Conservation (phyloP, 2,113 vertebrate species). For the Okapia johnstoni region DNA sequence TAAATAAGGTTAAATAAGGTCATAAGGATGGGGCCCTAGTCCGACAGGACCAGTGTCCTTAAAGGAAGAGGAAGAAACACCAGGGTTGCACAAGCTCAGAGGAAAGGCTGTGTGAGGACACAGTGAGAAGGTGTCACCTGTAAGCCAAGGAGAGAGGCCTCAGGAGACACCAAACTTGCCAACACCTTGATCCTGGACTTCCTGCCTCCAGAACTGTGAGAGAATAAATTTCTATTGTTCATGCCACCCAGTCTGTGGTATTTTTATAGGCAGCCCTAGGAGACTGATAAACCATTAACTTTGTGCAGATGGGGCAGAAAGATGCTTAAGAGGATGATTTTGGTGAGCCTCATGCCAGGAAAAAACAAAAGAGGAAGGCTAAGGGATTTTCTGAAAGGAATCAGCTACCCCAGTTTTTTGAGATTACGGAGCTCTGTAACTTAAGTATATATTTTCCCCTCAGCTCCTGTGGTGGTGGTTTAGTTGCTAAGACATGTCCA, state of each 20-base stretch:
- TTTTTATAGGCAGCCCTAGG: neutral
- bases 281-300: neutral
- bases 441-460: neutral
- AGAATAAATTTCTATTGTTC: neutral
- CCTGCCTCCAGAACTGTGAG: neutral
- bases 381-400: neutral
- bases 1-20: neutral
- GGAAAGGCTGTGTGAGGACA: too few species aligned
- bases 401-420: neutral
- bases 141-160: neutral
- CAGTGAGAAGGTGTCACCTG: neutral
- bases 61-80: neutral
- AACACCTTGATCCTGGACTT: neutral
- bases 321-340: neutral
- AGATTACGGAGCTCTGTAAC: neutral
- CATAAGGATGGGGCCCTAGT: neutral
- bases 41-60: neutral
- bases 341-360: neutral
- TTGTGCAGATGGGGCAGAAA: neutral
- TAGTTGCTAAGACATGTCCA: neutral
- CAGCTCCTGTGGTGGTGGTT: neutral
- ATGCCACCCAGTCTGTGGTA: neutral
- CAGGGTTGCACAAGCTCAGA: neutral
- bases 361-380: neutral
- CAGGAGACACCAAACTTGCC: neutral